Evolutionary conservation across 2,888 invertebrate genomes (phyloP), one percentile per base, ranked within the genome.

Genomic region (Lacanobia wlatinum): DNA sequence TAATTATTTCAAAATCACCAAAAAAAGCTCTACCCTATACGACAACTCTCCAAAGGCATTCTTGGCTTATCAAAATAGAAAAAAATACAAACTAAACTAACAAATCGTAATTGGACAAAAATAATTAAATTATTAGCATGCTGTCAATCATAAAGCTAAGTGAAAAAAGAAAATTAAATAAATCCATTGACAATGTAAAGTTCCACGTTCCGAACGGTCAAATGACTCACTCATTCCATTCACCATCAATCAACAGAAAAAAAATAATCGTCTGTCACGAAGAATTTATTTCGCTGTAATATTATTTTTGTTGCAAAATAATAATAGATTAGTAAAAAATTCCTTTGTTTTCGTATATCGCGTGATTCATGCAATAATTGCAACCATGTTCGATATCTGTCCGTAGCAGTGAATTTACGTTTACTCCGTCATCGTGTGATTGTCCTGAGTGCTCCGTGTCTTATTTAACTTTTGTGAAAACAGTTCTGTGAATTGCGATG

Each of bases 291-390:
- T 92, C 89, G 88, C 87, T 90, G 87, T 88, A 90, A 87, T 88
- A 90, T 90, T 94, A 94, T 93, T 95, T 95, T 94, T 93, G 93
- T 94, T 90, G 90, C 91, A 91, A 92, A 87, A 89, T 91, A 92
- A 84, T 87, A 90, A 84, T 91, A 89, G 85, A 90, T 89, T 90
- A 87, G 80, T 89, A 84, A 80, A 92, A 92, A 92, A 91, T 89
- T 87, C 84, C 82, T 88, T 92, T 91, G 89, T 91, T 91, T 92
- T 87, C 88, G 90, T 87, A 86, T 90, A 91, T 88, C 87, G 86
- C 78, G 79, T 87, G 84, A 87, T 78, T 83, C 79, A 89, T 85
- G 83, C 82, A 84, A 85, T 80, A 55, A 80, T 76, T 80, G 84
- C 85, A 88, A 91, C 87, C 85, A 90, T 92, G 91, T 86, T 90